These are phyloP conservation scores for Pogonomyrmex californicus DNA, from an alignment of 1,140 invertebrate species.

Conservation along the genomic window DNA sequence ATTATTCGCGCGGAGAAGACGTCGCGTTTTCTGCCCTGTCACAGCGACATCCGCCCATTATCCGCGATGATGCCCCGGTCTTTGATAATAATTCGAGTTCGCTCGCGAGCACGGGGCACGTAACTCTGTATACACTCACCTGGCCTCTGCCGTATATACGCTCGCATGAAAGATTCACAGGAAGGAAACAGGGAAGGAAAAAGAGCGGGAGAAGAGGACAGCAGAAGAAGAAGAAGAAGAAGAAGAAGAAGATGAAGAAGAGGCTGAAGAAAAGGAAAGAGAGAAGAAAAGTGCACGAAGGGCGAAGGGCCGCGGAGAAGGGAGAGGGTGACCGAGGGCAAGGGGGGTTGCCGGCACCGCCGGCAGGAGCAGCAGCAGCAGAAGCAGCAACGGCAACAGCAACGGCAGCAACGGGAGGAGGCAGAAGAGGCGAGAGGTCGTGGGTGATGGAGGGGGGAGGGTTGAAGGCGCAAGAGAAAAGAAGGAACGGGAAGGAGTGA, in stretches of 20 bases:
- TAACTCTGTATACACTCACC: constrained; percentile 56
- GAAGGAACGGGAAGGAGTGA: constrained; percentile 67
- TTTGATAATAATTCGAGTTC: constrained; percentile 77
- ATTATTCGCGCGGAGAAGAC: constrained; percentile 55
- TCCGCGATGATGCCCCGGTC: constrained; percentile 70
- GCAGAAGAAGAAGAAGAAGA: constrained; percentile 36
- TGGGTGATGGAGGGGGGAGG: constrained; percentile 53
- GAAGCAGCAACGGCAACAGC: constrained; percentile 26
- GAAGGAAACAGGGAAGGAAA: constrained; percentile 29
- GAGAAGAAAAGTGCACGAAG: constrained; percentile 19
- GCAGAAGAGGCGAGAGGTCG: constrained; percentile 50
- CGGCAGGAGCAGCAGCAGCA: constrained; percentile 38
- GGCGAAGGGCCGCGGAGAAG: constrained; percentile 6
- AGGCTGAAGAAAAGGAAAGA: constrained; percentile 7
- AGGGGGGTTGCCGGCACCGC: constrained; percentile 27
- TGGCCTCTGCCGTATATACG: constrained; percentile 30
- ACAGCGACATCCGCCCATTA: constrained; percentile 79
- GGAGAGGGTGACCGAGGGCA: constrained; percentile 2
- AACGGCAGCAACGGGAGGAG: constrained; percentile 46
- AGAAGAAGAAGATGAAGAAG: constrained; percentile 8
- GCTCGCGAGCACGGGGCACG: constrained; percentile 64
- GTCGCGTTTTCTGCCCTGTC: constrained; percentile 75
- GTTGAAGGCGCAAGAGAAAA: constrained; percentile 55
- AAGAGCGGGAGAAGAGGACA: not conserved
- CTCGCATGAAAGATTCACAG: constrained; percentile 38